A percentile compares a stretch with the other conserved stretches of the same genome.
Conservation (phyloP, 2,888 invertebrate genomes). For the Cataglyphis livida region DNA sequence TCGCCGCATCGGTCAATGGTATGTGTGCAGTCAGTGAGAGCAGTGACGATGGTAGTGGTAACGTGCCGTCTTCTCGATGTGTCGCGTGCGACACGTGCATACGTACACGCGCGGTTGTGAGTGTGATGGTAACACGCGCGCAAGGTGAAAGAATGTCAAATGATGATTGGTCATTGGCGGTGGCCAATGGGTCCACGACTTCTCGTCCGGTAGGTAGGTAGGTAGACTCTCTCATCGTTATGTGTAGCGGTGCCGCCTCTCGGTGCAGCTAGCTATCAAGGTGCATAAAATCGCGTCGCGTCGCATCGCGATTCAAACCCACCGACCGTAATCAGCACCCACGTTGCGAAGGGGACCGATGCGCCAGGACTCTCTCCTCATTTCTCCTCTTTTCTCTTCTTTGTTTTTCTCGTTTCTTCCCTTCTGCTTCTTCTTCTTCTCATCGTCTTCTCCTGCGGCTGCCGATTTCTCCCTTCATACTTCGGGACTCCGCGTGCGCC, state of each 20-base stretch:
- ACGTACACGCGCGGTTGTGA: conserved; percentile 1
- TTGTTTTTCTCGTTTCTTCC: neutral
- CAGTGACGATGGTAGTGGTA: conserved; percentile 6
- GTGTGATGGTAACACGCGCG: conserved; percentile 27
- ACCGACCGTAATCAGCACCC: conserved; percentile 59
- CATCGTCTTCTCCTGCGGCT: neutral
- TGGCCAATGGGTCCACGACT: conserved; percentile 83
- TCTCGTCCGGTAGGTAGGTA: conserved; percentile 77
- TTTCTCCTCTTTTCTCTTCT: neutral
- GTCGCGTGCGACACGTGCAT: conserved; percentile 27
- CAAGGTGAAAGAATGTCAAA: conserved; percentile 84
- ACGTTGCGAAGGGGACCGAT: conserved; percentile 42
- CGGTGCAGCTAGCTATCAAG: conserved; percentile 74
- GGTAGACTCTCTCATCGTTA: conserved; percentile 72
- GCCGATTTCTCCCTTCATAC: conserved; percentile 12
- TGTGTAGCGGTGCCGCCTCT: conserved; percentile 79
- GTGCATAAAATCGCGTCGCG: conserved; percentile 59
- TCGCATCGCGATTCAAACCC: conserved; percentile 41
- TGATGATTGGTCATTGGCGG: conserved; percentile 85
- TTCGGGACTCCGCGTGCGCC: conserved; percentile 23
- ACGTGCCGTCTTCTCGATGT: conserved; percentile 7
- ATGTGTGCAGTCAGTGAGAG: neutral
- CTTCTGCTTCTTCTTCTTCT: neutral
- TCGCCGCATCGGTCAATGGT: neutral
- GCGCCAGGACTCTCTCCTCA: neutral